Evolutionary conservation across 2,888 invertebrate species (phyloP).

Genomic region (Tricholauxania praeusta): DNA sequence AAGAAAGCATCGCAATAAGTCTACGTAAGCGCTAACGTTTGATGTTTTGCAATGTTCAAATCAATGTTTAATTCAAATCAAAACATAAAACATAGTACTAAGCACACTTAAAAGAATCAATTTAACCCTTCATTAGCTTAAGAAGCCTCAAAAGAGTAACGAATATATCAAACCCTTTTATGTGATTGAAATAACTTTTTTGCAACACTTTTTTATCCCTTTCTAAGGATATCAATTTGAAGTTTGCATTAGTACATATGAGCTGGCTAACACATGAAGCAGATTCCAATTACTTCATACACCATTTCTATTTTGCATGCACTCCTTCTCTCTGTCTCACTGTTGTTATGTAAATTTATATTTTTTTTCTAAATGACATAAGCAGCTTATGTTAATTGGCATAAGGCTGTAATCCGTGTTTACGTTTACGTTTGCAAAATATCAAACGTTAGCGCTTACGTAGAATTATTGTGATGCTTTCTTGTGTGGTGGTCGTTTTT

Average conservation of each 20-base stretch:
- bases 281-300: not conserved
- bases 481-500: not conserved
- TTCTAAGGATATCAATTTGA: not conserved
- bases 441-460: conserved; percentile 42
- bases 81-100: no score
- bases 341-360: conserved; percentile 44
- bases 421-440: conserved; percentile 35
- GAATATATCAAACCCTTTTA: no score
- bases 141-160: no score
- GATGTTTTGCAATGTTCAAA: no score
- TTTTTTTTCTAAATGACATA: conserved; percentile 48
- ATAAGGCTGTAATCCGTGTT: conserved; percentile 49
- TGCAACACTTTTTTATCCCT: not conserved
- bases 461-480: conserved; percentile 26
- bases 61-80: no score
- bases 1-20: no score
- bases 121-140: no score
- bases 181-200: no score
- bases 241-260: not conserved
- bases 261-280: no score
- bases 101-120: no score
- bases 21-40: no score
- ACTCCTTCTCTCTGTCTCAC: not conserved
- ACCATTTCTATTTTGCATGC: not conserved
- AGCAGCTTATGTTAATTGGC: conserved; percentile 52